Percentiles rank a stretch among this genome's conserved stretches.
Evolutionary conservation across 1,140 invertebrate species (phyloP).

Genomic region (Acromyrmex echinatior): DNA sequence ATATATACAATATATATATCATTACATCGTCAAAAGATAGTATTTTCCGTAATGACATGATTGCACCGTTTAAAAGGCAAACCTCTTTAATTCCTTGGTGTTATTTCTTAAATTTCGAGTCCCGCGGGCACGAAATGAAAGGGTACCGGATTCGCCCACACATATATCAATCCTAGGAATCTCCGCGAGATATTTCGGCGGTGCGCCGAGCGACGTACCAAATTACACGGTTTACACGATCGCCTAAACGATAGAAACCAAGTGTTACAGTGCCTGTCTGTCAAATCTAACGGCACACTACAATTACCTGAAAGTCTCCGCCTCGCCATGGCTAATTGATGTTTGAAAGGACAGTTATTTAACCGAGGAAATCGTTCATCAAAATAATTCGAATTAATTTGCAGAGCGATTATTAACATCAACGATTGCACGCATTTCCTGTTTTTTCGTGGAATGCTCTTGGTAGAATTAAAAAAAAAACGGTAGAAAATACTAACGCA

Average conservation of each 20-base stretch:
- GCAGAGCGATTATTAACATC: conserved; percentile 20
- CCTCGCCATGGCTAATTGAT: conserved; percentile 55
- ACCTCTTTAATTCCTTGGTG: conserved; percentile 70
- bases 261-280: conserved; percentile 75
- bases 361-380: conserved; percentile 80
- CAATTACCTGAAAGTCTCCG: conserved; percentile 72
- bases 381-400: conserved; percentile 83
- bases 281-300: conserved; percentile 73
- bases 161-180: conserved; percentile 73
- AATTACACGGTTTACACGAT: conserved; percentile 72
- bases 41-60: conserved; percentile 72
- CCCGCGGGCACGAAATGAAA: conserved; percentile 67
- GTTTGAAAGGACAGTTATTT: conserved; percentile 67
- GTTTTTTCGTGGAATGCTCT: neutral
- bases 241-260: conserved; percentile 78
- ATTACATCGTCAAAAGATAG: conserved; percentile 69
- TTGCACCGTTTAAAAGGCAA: conserved; percentile 67
- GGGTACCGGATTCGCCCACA: conserved; percentile 59
- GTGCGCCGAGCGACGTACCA: conserved; percentile 60
- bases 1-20: conserved; percentile 51
- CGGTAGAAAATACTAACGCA: neutral
- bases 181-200: conserved; percentile 28
- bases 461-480: conserved; percentile 5
- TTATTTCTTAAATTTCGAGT: conserved; percentile 66
- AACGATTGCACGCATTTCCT: neutral